Conservation (phyloP, 2,797 vertebrate species). For the Percopsis omiscomaycus region DNA sequence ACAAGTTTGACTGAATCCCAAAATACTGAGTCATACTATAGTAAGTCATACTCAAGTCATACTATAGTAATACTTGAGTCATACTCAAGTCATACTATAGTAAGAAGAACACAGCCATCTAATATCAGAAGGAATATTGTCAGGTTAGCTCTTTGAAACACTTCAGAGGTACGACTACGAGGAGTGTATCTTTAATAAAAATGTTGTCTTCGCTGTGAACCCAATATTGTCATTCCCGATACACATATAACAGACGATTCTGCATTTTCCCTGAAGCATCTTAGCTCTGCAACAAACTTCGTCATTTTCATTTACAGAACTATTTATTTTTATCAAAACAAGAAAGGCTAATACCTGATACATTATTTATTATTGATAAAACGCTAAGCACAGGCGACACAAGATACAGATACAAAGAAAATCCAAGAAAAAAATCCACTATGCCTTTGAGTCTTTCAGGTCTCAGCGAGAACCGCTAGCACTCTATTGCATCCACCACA, state of each 20-base stretch:
- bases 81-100: neutral
- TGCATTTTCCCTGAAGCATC: neutral
- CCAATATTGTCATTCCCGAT: conserved; percentile 3
- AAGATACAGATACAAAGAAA: neutral
- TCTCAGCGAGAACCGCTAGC: neutral
- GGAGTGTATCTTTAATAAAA: neutral
- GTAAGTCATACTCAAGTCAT: neutral
- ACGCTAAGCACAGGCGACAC: neutral
- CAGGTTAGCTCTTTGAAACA: neutral
- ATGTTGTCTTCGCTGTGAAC: neutral
- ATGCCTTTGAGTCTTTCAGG: neutral
- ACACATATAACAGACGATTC: conserved; percentile 19
- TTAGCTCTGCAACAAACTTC: conserved; percentile 3
- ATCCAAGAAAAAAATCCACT: neutral
- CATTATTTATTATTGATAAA: neutral
- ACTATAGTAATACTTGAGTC: neutral
- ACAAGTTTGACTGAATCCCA: neutral
- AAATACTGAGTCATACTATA: neutral
- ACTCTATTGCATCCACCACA: neutral
- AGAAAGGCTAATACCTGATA: neutral
- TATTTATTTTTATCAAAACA: neutral
- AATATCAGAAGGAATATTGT: neutral
- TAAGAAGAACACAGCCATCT: neutral
- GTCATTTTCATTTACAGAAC: neutral
- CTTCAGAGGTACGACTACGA: neutral